Conservation (phyloP, 2,113 vertebrate genomes). For the Cisticola juncidis region DNA sequence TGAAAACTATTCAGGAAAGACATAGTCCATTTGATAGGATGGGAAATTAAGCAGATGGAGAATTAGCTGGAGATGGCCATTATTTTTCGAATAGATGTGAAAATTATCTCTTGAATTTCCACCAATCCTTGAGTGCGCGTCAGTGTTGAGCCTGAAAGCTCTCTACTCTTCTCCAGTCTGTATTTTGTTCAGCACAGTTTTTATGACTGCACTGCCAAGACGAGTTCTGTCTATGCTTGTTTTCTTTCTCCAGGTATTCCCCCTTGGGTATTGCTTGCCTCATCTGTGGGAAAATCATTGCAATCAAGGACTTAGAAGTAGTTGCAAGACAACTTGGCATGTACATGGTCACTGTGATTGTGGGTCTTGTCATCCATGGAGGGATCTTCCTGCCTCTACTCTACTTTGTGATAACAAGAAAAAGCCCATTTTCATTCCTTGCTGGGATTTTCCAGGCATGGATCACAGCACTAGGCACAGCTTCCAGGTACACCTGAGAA, state of each 20-base stretch:
- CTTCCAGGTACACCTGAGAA: slow-evolving; percentile 86
- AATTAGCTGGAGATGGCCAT: not conserved
- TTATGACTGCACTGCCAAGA: not conserved
- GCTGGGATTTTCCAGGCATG: slow-evolving; percentile 98
- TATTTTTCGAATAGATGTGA: not conserved
- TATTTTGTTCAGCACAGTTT: not conserved
- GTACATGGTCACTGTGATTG: slow-evolving; percentile 98
- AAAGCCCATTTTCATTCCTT: slow-evolving; percentile 96
- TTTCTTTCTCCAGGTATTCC: slow-evolving; percentile 86
- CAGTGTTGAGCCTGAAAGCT: not conserved
- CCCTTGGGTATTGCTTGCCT: slow-evolving; percentile 96
- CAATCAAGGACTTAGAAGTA: slow-evolving; percentile 95
- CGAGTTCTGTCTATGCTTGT: not conserved
- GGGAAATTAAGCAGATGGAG: not conserved
- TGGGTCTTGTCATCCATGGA: slow-evolving; percentile 96
- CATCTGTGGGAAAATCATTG: slow-evolving; percentile 99
- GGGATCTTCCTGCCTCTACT: slow-evolving; percentile 95
- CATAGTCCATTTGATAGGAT: not conserved
- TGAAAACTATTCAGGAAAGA: not conserved
- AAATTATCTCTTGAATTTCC: not conserved
- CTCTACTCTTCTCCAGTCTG: not conserved
- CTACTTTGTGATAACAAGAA: slow-evolving; percentile 94
- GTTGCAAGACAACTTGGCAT: slow-evolving; percentile 95
- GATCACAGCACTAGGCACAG: slow-evolving; percentile 97
- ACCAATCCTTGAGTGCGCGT: not conserved